A percentile compares a stretch with the other conserved stretches of the same genome.
Conservation (phyloP, 1,140 invertebrate genomes). For the Cyphomyrmex costatus region DNA sequence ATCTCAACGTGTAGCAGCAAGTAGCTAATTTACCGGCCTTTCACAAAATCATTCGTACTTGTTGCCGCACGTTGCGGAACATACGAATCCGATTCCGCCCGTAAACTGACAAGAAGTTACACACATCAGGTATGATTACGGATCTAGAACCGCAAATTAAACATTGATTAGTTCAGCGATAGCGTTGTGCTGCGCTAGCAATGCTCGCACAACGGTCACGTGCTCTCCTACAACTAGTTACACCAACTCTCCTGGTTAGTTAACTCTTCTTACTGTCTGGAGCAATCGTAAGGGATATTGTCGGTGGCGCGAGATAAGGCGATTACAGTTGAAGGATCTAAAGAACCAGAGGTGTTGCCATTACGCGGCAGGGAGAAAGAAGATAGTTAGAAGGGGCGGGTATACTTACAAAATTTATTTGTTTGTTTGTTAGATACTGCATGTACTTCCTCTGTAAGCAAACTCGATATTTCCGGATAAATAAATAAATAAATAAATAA, state of each 20-base stretch:
- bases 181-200: not conserved
- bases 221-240: conserved; percentile 35
- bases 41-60: not conserved
- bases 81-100: not conserved
- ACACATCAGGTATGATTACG: conserved; percentile 28
- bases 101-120: conserved; percentile 7
- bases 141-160: conserved; percentile 33
- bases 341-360: conserved; percentile 36
- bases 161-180: conserved; percentile 43
- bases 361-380: not conserved
- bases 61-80: not conserved
- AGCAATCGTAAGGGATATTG: conserved; percentile 32
- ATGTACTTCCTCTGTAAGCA: not conserved
- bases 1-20: not conserved
- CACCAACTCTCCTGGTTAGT: conserved; percentile 40
- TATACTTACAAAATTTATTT: not conserved
- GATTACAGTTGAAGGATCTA: conserved; percentile 37
- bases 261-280: conserved; percentile 49
- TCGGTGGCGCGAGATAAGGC: conserved; percentile 21
- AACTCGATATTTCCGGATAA: not conserved
- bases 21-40: not conserved
- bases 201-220: conserved; percentile 42
- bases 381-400: not conserved
- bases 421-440: not conserved
- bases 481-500: conserved; percentile 37